phyloP scores from a whole-genome alignment of 2,113 vertebrate species.

The Paedocypris sp. region DNA sequence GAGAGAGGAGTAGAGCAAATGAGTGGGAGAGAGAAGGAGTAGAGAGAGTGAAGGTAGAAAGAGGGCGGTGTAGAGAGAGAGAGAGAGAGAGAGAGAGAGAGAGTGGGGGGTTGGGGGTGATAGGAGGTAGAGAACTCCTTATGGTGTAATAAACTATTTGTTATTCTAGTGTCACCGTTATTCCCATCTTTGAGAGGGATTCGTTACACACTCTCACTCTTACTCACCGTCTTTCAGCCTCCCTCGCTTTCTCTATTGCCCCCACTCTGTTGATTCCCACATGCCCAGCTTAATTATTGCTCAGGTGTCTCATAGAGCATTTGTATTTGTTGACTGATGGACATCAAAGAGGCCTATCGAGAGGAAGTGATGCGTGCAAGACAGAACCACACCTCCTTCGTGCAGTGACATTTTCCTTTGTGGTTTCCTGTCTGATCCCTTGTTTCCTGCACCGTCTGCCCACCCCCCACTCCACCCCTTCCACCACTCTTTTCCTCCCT shows the following conservation, averaged over 20 bases:
- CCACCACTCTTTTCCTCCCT: constrained; percentile 35
- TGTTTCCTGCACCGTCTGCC: constrained; percentile 21
- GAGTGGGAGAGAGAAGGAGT: too few relatives aligned
- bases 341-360: background rate
- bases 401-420: background rate
- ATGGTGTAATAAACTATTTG: too few relatives aligned
- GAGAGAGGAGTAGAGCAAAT: too few relatives aligned
- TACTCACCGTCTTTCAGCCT: background rate
- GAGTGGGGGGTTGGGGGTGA: too few relatives aligned
- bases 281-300: background rate
- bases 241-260: background rate
- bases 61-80: too few relatives aligned
- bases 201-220: too few relatives aligned
- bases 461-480: background rate
- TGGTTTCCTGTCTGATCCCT: constrained; percentile 26
- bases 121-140: too few relatives aligned
- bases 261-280: background rate
- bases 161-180: too few relatives aligned
- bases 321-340: background rate
- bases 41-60: too few relatives aligned
- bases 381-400: background rate
- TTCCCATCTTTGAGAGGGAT: too few relatives aligned
- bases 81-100: too few relatives aligned
- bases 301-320: background rate
- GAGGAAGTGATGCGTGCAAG: constrained; percentile 23